Base-by-base conservation (phyloP, 2,797 vertebrate species). In the Melanotaenia parkinsoni region DNA sequence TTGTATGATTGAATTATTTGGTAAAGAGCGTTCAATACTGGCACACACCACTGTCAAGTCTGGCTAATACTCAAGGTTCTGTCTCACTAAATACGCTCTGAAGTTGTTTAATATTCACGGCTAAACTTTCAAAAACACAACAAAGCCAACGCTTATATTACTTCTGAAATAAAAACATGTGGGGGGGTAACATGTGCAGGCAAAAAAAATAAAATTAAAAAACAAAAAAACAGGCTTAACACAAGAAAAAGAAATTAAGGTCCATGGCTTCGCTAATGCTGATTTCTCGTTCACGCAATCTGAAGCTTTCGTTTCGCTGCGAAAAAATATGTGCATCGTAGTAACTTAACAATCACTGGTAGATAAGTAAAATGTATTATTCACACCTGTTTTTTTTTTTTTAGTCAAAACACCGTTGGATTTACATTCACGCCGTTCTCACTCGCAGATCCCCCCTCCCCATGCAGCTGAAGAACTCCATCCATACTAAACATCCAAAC, bases 21-120 rank as follows among this genome's bases (percentile, higher is more conserved):
- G 94, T 95, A 94, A 90, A 95, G 90, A 93, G 85, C 90, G 85
- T 92, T 94, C 91, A 94, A 95, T 94, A 95, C 93, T 95, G 94
- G 92, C 93, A 93, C 93, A 88, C 91, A 86, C 92, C 87, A 91
- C 89, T 75, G 89, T 89, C 88, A 92, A 86, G 89, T 91, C 87
- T 91, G 93, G 90, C 91, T 94, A 94, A 95, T 93, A 95, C 94
- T 95, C 90, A 72, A 85, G 90, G 90, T 85, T 87, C 85, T 77
- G 83, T 83, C 86, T 89, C 84, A 81, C 84, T 89, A 83, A 83
- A 58, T 79, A 84, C 70, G 82, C 86, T 87, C 74, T 79, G 61
- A 88, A 91, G 85, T 85, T 75, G 86, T 89, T 91, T 84, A 91
- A 93, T 88, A 86, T 72, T 88, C 83, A 91, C 74, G 38, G 77